These are phyloP conservation scores for Hexactinellida sp. DNA, from an alignment of 37 sponge, comb jelly and placozoan genomes.

Conservation along the genomic window DNA sequence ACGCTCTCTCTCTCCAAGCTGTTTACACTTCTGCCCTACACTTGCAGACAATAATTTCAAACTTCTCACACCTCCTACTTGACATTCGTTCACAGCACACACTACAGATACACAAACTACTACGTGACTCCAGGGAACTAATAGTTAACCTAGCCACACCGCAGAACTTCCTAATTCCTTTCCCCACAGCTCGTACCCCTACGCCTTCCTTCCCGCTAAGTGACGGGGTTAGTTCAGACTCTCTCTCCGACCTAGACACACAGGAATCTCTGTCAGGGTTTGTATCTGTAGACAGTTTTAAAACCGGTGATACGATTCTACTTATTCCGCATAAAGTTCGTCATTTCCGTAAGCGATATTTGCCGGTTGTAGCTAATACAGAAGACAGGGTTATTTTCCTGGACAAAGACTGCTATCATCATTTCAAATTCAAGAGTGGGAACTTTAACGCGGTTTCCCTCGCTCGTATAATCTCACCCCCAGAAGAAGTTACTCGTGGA, in stretches of 20 bases:
- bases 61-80: constrained; percentile 6
- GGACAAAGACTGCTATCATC: neutral
- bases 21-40: neutral
- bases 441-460: neutral
- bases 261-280: neutral
- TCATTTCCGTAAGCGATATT: neutral
- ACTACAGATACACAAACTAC: neutral
- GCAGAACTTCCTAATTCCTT: neutral
- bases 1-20: neutral
- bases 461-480: neutral
- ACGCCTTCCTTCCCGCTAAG: neutral
- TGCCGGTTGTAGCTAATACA: neutral
- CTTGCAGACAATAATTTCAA: neutral
- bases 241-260: neutral
- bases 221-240: neutral
- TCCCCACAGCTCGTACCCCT: neutral
- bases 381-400: neutral
- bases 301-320: neutral
- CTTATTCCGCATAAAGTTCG: neutral
- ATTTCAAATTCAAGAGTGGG: neutral
- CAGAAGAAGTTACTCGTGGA: neutral
- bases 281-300: neutral
- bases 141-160: neutral
- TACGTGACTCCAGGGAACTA: neutral
- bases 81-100: neutral